These are phyloP conservation scores for Lucinisca nassula DNA, from an alignment of 2,888 invertebrate species.

Conservation along the genomic window DNA sequence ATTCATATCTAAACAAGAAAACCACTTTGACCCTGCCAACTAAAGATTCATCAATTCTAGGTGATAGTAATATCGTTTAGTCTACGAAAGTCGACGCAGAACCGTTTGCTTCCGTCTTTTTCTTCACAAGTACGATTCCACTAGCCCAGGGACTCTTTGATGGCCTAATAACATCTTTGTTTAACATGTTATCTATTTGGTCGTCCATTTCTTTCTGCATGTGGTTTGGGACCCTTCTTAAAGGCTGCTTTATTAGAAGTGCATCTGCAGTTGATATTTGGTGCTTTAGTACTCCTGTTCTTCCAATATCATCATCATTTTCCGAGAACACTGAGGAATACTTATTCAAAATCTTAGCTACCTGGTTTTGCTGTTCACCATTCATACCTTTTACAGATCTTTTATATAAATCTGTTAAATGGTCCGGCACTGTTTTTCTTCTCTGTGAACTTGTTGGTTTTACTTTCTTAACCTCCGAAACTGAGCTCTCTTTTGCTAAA, in stretches of 20 bases:
- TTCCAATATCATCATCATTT: conserved; percentile 4
- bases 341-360: too few species aligned
- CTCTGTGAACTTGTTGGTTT: too few species aligned
- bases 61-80: conserved; percentile 53
- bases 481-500: too few species aligned
- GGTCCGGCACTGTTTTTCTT: too few species aligned
- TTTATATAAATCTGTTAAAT: too few species aligned
- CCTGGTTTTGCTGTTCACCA: too few species aligned
- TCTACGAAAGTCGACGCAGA: conserved; percentile 54
- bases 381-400: too few species aligned
- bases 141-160: conserved; percentile 46
- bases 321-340: neutral
- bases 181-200: neutral
- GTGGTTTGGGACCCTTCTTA: conserved; percentile 9
- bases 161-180: conserved; percentile 33
- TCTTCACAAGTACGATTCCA: conserved; percentile 47
- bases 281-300: conserved; percentile 17
- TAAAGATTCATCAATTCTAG: conserved; percentile 47
- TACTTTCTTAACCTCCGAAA: too few species aligned
- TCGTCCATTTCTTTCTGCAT: neutral
- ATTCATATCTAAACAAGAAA: conserved; percentile 47
- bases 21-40: conserved; percentile 52
- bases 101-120: conserved; percentile 43
- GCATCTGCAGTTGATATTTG: conserved; percentile 12
- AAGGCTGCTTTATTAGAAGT: conserved; percentile 19